Evolutionary conservation across 2,888 invertebrate species (phyloP), one percentile per base, ranked within the genome.

Genomic region (Epsilonema sp.): DNA sequence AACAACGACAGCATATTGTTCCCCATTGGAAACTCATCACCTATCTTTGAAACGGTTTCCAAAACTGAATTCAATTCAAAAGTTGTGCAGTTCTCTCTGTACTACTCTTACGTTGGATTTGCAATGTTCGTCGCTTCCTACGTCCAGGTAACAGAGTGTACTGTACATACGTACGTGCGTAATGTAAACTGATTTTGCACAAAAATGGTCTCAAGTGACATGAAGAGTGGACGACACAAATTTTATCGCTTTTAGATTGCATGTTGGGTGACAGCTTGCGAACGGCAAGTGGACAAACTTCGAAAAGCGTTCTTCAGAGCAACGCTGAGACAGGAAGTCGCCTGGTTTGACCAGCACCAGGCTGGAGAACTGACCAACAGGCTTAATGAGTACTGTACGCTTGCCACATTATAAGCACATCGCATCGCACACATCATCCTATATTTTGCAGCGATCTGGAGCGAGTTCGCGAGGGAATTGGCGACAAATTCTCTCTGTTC

Each of bases 401-500:
- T n/a, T n/a, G n/a, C n/a, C n/a, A n/a, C n/a, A n/a, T n/a, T n/a
- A n/a, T n/a, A n/a, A n/a, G n/a, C n/a, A n/a, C n/a, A n/a, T n/a
- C n/a, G n/a, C n/a, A n/a, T n/a, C n/a, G n/a, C n/a, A n/a, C n/a
- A n/a, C n/a, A n/a, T n/a, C n/a, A n/a, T n/a, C n/a, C n/a, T n/a
- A n/a, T n/a, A n/a, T n/a, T 39, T 54, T 59, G 42, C 47, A 60
- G 74, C 59, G 73, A 73, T 53, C 58, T 74, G 51, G 68, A 70
- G 51, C 64, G 69, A 48, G 65, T 73, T 25, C 65, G 67, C 24
- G 69, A 70, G 51, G 72, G 72, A 1, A 61, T 72, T 23, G 71
- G 72, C 1, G 71, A 72, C 57, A 73, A 73, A 52, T 58, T 70
- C 45, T 66, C 63, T n/a, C 56, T 68, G 53, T 63, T 69, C 49